Conservation (phyloP, 35 echinoderm and acorn worm genomes). For the Eucidaris tribuloides region DNA sequence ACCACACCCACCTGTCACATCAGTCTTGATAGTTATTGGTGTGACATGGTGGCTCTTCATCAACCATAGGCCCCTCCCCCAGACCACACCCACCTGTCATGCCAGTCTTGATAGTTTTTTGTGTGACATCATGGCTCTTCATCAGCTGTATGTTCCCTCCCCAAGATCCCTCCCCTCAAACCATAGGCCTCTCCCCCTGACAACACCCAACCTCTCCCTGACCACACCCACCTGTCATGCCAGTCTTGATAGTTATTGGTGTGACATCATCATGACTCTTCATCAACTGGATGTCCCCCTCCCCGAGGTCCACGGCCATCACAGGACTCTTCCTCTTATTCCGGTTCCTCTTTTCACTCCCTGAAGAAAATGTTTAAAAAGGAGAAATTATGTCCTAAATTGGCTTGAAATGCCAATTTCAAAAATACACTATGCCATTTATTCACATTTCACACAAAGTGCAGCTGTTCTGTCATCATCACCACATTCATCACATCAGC, state of each 20-base stretch:
- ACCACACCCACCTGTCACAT: too few species aligned
- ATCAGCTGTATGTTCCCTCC: constrained; percentile 76
- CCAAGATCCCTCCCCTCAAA: constrained; percentile 68
- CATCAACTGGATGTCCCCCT: constrained; percentile 93
- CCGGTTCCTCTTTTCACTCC: constrained; percentile 66
- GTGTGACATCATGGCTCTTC: too few species aligned
- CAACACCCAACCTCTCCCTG: constrained; percentile 48
- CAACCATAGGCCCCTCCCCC: too few species aligned
- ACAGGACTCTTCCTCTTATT: constrained; percentile 65
- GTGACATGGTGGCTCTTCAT: too few species aligned
- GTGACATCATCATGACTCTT: constrained; percentile 91
- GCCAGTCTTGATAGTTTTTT: too few species aligned
- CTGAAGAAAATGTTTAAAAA: constrained; percentile 21
- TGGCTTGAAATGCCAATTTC: neutral
- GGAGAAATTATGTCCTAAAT: neutral
- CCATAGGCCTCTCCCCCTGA: constrained; percentile 46
- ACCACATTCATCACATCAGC: too few species aligned
- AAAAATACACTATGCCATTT: neutral
- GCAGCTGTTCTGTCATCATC: too few species aligned
- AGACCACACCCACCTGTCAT: too few species aligned
- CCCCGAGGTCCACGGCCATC: constrained; percentile 90
- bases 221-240: constrained; percentile 77
- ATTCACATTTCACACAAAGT: too few species aligned
- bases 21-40: too few species aligned
- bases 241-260: constrained; percentile 79